Evolutionary conservation across 2,113 vertebrate species (phyloP).

Genomic region (Erpornis zantholeuca): DNA sequence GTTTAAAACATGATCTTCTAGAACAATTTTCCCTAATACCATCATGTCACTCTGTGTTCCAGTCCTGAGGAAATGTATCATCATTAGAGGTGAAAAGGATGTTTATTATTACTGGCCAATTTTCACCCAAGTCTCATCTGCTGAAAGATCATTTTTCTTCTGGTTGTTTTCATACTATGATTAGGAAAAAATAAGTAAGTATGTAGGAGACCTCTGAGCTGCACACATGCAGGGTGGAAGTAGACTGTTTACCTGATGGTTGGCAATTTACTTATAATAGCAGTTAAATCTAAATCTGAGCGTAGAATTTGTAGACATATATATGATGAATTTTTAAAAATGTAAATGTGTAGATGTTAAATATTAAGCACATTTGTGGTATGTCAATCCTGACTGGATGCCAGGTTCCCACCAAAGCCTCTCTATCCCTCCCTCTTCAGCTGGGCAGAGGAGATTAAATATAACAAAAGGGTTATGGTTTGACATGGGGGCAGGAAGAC

Average conservation of each 20-base stretch:
- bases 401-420: neutral
- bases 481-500: neutral
- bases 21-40: neutral
- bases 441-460: neutral
- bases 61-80: neutral
- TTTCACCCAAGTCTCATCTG: neutral
- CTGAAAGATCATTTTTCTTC: neutral
- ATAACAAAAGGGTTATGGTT: neutral
- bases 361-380: neutral
- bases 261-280: neutral
- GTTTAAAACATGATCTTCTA: neutral
- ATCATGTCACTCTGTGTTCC: neutral
- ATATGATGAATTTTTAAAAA: neutral
- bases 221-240: neutral
- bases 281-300: neutral
- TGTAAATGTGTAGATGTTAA: neutral
- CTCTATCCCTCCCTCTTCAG: neutral
- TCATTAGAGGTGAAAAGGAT: neutral
- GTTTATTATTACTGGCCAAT: neutral
- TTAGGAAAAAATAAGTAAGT: neutral
- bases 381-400: neutral
- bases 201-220: accelerated
- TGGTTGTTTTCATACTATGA: neutral
- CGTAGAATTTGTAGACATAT: neutral
- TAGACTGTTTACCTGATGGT: neutral